Percentiles rank a stretch among this genome's conserved stretches.
Conservation (phyloP, 2,888 invertebrate species). For the Lamellibrachia columna region DNA sequence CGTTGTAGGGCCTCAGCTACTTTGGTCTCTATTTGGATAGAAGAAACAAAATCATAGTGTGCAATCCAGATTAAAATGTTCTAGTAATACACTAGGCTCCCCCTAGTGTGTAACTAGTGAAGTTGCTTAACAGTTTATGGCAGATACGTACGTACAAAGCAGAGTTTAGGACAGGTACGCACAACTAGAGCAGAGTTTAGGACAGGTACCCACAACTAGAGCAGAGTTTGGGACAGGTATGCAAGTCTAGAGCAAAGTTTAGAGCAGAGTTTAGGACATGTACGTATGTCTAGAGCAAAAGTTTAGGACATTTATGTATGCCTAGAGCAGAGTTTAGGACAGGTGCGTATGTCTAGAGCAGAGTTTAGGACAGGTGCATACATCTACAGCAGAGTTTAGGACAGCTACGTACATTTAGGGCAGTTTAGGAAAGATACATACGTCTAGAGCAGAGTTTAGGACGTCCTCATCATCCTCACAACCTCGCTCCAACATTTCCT, state of each 20-base stretch:
- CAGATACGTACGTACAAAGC: neutral
- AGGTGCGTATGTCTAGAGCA: neutral
- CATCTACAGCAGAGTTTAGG: neutral
- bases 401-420: constrained; percentile 69
- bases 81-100: no score
- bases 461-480: constrained; percentile 70
- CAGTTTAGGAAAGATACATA: constrained; percentile 69
- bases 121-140: no score
- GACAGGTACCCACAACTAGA: constrained; percentile 66
- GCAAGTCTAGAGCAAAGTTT: no score
- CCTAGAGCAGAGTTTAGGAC: neutral
- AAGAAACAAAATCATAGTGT: no score
- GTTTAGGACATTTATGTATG: no score
- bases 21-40: no score
- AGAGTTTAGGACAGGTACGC: constrained; percentile 67
- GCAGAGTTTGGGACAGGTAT: constrained; percentile 58
- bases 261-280: no score
- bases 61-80: no score
- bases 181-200: constrained; percentile 62
- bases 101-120: no score
- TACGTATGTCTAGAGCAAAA: neutral
- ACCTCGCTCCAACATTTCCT: constrained; percentile 72
- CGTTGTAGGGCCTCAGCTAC: no score
- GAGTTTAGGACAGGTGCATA: neutral
- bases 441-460: constrained; percentile 38